phyloP scores from a whole-genome alignment of 2,888 invertebrate genomes.

The Atherix ibis region DNA sequence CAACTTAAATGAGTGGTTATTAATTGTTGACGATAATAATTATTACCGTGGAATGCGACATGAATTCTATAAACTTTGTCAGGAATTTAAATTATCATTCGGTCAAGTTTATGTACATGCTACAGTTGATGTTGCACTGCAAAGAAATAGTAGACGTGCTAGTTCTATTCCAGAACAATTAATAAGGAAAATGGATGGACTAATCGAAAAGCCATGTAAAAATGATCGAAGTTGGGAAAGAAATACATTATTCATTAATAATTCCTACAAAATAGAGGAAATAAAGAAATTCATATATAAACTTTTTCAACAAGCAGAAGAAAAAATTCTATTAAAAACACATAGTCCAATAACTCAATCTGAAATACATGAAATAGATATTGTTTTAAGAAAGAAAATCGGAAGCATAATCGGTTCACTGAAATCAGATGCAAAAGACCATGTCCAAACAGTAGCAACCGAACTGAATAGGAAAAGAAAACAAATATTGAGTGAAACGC shows the following conservation, averaged over 20 bases:
- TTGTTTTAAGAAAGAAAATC: constrained; percentile 20
- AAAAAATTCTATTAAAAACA: constrained; percentile 11
- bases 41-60: constrained; percentile 29
- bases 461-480: neutral
- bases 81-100: constrained; percentile 14
- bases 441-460: constrained; percentile 7
- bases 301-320: constrained; percentile 4
- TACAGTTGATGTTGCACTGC: constrained; percentile 12
- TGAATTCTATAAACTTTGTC: constrained; percentile 21
- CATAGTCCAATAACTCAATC: constrained; percentile 1
- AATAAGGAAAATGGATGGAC: constrained; percentile 18
- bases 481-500: too few species aligned
- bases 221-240: constrained; percentile 11
- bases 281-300: constrained; percentile 7
- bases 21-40: constrained; percentile 29
- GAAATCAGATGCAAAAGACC: neutral
- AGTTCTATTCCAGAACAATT: constrained; percentile 14
- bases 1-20: constrained; percentile 13
- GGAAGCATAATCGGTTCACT: constrained; percentile 8
- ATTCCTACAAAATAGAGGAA: neutral
- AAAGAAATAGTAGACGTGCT: constrained; percentile 17
- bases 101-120: constrained; percentile 20
- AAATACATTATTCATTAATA: constrained; percentile 5
- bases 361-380: constrained; percentile 15
- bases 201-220: constrained; percentile 18